phyloP scores from a whole-genome alignment of 2,888 invertebrate genomes.

The Zygogramma bicolorata region DNA sequence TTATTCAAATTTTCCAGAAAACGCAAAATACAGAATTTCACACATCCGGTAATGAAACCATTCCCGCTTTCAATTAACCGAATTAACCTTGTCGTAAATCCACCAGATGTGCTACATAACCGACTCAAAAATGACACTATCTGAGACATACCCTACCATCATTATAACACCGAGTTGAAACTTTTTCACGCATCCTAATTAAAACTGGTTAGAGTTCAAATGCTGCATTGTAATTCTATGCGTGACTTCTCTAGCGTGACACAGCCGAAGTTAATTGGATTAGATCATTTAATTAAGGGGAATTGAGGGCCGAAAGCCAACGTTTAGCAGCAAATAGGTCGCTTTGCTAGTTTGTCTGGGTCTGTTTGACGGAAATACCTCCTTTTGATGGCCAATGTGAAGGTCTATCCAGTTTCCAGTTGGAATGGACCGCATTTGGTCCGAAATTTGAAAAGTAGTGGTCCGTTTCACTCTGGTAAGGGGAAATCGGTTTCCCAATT shows the following conservation, averaged over 20 bases:
- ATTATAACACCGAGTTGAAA: not conserved
- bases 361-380: not conserved
- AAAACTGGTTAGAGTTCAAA: constrained; percentile 19
- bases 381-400: not conserved
- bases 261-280: constrained; percentile 47
- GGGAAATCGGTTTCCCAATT: not conserved
- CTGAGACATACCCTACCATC: not conserved
- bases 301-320: constrained; percentile 40
- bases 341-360: not conserved
- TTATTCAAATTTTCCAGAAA: too few species aligned
- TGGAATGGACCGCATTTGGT: not conserved
- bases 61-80: not conserved
- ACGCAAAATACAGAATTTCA: constrained; percentile 20
- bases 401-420: not conserved
- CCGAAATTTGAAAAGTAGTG: not conserved
- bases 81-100: not conserved
- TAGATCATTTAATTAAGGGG: constrained; percentile 52
- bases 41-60: not conserved
- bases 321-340: constrained; percentile 20
- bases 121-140: not conserved
- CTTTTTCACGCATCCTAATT: constrained; percentile 27
- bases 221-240: constrained; percentile 33
- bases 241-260: constrained; percentile 49
- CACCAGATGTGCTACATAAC: not conserved
- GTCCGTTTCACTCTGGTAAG: not conserved